Evolutionary conservation across 2,113 vertebrate species (phyloP).

Genomic region (Megalops atlanticus): DNA sequence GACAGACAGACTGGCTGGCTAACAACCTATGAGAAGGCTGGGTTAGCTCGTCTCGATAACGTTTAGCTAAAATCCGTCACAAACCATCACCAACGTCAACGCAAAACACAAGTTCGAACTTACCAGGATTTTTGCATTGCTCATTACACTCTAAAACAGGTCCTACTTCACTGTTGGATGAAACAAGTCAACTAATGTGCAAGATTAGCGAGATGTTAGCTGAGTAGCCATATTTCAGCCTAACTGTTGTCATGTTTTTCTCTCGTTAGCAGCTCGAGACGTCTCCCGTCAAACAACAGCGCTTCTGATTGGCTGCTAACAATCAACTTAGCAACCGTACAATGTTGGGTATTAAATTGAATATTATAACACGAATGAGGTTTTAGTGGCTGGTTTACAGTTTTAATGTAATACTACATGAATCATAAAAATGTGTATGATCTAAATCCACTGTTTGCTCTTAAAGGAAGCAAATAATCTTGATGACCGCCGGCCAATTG

Average conservation of each 20-base stretch:
- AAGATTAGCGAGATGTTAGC: background rate
- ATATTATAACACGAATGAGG: background rate
- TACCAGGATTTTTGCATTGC: background rate
- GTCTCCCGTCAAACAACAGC: background rate
- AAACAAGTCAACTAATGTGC: slow-evolving; percentile 3
- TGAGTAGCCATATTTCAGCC: background rate
- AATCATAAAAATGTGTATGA: too few relatives aligned
- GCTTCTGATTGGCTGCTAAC: slow-evolving; percentile 35
- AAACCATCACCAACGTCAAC: background rate
- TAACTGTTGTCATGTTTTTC: slow-evolving; percentile 24
- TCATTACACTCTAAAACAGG: background rate
- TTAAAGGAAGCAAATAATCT: too few relatives aligned
- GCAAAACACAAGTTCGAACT: background rate
- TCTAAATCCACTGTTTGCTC: too few relatives aligned
- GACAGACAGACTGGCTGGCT: too few relatives aligned
- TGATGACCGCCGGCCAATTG: too few relatives aligned
- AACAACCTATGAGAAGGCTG: too few relatives aligned
- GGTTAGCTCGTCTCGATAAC: background rate
- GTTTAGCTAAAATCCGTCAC: background rate
- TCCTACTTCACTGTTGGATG: background rate
- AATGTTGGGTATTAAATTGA: background rate
- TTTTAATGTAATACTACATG: too few relatives aligned
- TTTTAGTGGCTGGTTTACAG: background rate
- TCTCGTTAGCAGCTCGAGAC: slow-evolving; percentile 7
- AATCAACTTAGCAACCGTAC: slow-evolving; percentile 39